phyloP scores from a whole-genome alignment of 2,888 invertebrate genomes.

The Zygogramma bicolorata region DNA sequence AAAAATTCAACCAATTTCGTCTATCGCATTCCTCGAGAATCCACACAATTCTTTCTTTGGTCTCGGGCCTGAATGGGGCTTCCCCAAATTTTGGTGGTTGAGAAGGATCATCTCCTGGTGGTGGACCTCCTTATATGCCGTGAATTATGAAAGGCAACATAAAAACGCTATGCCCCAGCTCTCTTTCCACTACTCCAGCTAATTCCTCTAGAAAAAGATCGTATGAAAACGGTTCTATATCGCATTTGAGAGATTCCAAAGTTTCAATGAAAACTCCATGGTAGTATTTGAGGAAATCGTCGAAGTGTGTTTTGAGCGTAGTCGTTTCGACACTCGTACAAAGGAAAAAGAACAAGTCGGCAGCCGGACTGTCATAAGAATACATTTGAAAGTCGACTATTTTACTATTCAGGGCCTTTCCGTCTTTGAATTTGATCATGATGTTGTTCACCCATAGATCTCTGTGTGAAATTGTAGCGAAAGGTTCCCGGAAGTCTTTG shows the following conservation, averaged over 20 bases:
- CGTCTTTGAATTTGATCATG: slow-evolving; percentile 65
- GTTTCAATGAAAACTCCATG: slow-evolving; percentile 22
- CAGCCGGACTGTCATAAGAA: slow-evolving; percentile 46
- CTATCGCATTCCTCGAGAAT: slow-evolving; percentile 15
- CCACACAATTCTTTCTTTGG: slow-evolving; percentile 3
- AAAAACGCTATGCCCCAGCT: slow-evolving; percentile 25
- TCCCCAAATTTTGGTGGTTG: not conserved
- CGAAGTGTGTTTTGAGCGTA: slow-evolving; percentile 22
- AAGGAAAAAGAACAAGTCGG: slow-evolving; percentile 53
- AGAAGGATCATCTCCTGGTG: not conserved
- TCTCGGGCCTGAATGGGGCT: not conserved
- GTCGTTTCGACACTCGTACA: slow-evolving; percentile 46
- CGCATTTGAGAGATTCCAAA: slow-evolving; percentile 20
- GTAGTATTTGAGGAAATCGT: slow-evolving; percentile 24
- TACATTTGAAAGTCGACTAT: slow-evolving; percentile 54
- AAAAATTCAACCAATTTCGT: slow-evolving; percentile 9
- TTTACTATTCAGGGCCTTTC: slow-evolving; percentile 42
- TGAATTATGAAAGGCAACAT: slow-evolving; percentile 12
- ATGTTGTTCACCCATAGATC: slow-evolving; percentile 74
- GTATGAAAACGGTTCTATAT: slow-evolving; percentile 20
- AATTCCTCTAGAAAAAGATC: slow-evolving; percentile 29
- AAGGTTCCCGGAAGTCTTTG: slow-evolving; percentile 61
- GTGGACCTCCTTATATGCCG: not conserved
- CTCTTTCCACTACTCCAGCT: not conserved
- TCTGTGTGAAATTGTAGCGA: slow-evolving; percentile 69